A percentile compares a stretch with the other conserved stretches of the same genome.
Conservation (phyloP, 64 coral and sea anemone genomes). For the Pocillopora verrucosa region DNA sequence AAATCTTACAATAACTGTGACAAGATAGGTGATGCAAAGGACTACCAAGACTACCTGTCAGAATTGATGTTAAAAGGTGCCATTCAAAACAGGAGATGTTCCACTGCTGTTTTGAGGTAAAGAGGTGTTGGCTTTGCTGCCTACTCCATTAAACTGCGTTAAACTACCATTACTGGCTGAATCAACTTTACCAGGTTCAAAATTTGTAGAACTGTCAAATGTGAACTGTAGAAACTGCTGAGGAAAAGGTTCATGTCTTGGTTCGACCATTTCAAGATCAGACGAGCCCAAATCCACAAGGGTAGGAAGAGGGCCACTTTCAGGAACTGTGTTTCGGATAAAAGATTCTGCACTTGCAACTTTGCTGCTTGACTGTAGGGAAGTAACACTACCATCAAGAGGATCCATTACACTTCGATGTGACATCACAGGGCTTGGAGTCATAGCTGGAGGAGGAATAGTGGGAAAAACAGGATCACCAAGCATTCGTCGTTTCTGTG, state of each 20-base stretch:
- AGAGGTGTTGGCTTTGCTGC: slow-evolving; percentile 12
- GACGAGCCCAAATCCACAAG: slow-evolving; percentile 34
- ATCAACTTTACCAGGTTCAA: background rate
- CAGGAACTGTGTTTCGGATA: background rate
- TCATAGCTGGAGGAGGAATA: slow-evolving; percentile 40
- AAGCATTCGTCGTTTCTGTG: background rate
- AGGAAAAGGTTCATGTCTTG: slow-evolving; percentile 38
- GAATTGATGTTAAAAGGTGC: background rate
- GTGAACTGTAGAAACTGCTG: slow-evolving; percentile 47
- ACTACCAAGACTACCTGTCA: too few relatives aligned
- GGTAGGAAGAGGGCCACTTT: slow-evolving; percentile 4
- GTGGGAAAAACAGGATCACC: slow-evolving; percentile 38
- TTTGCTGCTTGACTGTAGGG: slow-evolving; percentile 39
- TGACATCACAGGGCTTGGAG: slow-evolving; percentile 29
- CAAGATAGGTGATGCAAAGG: too few relatives aligned
- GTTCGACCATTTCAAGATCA: slow-evolving; percentile 26
- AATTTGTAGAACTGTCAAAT: slow-evolving; percentile 18
- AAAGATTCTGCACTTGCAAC: slow-evolving; percentile 47
- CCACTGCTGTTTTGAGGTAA: slow-evolving; percentile 3
- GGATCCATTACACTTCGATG: slow-evolving; percentile 15
- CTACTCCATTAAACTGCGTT: slow-evolving; percentile 20
- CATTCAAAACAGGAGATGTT: background rate
- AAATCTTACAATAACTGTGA: too few relatives aligned
- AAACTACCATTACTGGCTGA: slow-evolving; percentile 5
- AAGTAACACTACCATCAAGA: slow-evolving; percentile 16